phyloP scores from a whole-genome alignment of 2,888 invertebrate species.

The Hypolimnas misippus region DNA sequence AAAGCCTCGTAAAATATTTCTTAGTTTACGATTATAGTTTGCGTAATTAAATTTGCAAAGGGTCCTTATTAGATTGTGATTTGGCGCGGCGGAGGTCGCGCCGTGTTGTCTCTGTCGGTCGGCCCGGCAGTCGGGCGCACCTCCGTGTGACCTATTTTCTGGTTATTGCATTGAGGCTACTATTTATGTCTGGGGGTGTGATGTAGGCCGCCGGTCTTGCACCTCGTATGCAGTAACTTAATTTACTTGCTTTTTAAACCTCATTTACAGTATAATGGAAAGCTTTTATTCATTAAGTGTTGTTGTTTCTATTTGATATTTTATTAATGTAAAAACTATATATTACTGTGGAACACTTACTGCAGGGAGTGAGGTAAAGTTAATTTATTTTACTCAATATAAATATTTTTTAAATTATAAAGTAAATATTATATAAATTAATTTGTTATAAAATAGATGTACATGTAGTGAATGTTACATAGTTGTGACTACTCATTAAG shows the following conservation, averaged over 20 bases:
- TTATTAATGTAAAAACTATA: not conserved
- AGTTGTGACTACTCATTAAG: too few relatives aligned
- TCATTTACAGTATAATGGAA: conserved; percentile 11
- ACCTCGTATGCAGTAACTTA: conserved; percentile 59
- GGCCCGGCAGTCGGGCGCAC: conserved; percentile 74
- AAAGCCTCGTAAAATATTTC: conserved; percentile 9
- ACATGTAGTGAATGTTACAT: too few relatives aligned
- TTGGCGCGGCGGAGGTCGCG: conserved; percentile 65
- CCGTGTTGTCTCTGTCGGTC: conserved; percentile 66
- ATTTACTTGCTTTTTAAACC: conserved; percentile 41
- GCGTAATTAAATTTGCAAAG: conserved; percentile 61
- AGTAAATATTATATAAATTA: too few relatives aligned
- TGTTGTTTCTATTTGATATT: not conserved
- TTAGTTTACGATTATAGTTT: conserved; percentile 41
- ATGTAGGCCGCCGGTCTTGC: conserved; percentile 72
- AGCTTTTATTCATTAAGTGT: not conserved
- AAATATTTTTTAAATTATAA: not conserved
- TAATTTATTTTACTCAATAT: not conserved
- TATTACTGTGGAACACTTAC: not conserved
- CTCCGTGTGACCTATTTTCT: conserved; percentile 83
- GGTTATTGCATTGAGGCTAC: conserved; percentile 79
- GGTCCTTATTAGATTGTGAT: conserved; percentile 61
- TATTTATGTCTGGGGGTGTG: conserved; percentile 77
- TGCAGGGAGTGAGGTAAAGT: conserved; percentile 11
- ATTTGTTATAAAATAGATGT: not conserved